Evolutionary conservation across 2,888 invertebrate genomes (phyloP).

Genomic region (Nymphalis c-album): DNA sequence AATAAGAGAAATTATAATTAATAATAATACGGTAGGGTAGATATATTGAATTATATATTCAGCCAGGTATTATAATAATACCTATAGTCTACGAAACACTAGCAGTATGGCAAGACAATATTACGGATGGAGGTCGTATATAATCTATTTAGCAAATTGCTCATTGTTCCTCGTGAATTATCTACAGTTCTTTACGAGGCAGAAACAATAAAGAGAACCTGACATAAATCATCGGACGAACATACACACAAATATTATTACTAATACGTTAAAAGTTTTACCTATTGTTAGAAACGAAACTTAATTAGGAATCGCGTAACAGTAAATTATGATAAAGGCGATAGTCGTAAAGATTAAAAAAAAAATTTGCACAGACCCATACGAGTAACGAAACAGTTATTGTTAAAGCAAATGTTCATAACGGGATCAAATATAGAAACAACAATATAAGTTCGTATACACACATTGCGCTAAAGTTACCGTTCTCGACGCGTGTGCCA

Average conservation of each 20-base stretch:
- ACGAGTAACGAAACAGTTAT: constrained; percentile 53
- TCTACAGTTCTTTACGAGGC: constrained; percentile 71
- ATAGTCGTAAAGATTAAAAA: constrained; percentile 48
- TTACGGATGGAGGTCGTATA: constrained; percentile 77
- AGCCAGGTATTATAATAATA: constrained; percentile 57
- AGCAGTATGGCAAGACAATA: constrained; percentile 80
- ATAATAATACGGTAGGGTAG: constrained; percentile 15
- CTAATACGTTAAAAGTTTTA: constrained; percentile 60
- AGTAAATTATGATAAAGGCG: constrained; percentile 38
- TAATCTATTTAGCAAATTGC: constrained; percentile 79
- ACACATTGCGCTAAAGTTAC: constrained; percentile 51
- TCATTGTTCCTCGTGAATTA: constrained; percentile 77
- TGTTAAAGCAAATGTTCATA: constrained; percentile 44
- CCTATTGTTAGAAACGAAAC: constrained; percentile 65
- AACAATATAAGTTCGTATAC: constrained; percentile 76
- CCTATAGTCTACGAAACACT: constrained; percentile 72
- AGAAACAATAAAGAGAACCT: constrained; percentile 76
- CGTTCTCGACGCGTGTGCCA: constrained; percentile 28
- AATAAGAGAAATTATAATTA: constrained; percentile 10
- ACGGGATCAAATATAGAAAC: constrained; percentile 41
- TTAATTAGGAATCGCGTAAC: constrained; percentile 53
- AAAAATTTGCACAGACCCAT: constrained; percentile 47
- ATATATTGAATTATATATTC: constrained; percentile 31
- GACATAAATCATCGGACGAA: constrained; percentile 73
- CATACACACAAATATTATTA: constrained; percentile 63